Percentiles rank a stretch among this genome's conserved stretches.
These are phyloP conservation scores for Adelognathus sp. DNA, from an alignment of 2,888 invertebrate species.

Conservation along the genomic window DNA sequence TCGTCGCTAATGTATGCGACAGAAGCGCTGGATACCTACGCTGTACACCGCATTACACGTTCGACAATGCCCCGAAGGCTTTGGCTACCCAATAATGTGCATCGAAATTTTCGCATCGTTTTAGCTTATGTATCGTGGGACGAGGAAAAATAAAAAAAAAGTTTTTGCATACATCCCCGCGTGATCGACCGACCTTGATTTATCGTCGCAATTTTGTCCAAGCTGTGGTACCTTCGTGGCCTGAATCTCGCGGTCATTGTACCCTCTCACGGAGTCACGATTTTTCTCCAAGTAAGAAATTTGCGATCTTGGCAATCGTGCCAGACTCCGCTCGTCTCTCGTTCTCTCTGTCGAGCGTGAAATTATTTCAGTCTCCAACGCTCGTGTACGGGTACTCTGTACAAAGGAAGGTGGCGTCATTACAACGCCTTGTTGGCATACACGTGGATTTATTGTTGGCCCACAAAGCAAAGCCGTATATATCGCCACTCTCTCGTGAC, in stretches of 20 bases:
- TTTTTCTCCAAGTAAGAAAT: conserved; percentile 9
- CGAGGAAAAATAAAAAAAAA: neutral
- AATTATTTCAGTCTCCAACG: conserved; percentile 49
- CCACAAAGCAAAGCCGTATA: conserved; percentile 59
- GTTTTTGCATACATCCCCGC: neutral
- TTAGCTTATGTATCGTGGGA: neutral
- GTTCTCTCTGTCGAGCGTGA: conserved; percentile 19
- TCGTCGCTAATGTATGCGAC: conserved; percentile 70
- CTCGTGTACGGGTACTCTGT: conserved; percentile 8
- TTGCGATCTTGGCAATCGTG: conserved; percentile 47
- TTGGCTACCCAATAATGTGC: conserved; percentile 40
- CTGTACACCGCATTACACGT: conserved; percentile 32
- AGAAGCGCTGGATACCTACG: conserved; percentile 18
- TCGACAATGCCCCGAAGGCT: conserved; percentile 54
- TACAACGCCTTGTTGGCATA: conserved; percentile 61
- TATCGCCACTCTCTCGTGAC: conserved; percentile 32
- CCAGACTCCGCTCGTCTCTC: conserved; percentile 16
- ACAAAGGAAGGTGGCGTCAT: conserved; percentile 66
- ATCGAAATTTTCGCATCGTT: conserved; percentile 29
- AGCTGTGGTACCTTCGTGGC: neutral
- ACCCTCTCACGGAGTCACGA: neutral
- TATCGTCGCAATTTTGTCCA: conserved; percentile 29
- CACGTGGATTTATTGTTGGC: conserved; percentile 66
- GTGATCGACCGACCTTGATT: conserved; percentile 27
- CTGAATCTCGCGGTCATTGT: conserved; percentile 36